Percentiles rank a stretch among this genome's conserved stretches.
These are phyloP conservation scores for Tiliacea aurago DNA, from an alignment of 2,888 invertebrate genomes.

Conservation along the genomic window DNA sequence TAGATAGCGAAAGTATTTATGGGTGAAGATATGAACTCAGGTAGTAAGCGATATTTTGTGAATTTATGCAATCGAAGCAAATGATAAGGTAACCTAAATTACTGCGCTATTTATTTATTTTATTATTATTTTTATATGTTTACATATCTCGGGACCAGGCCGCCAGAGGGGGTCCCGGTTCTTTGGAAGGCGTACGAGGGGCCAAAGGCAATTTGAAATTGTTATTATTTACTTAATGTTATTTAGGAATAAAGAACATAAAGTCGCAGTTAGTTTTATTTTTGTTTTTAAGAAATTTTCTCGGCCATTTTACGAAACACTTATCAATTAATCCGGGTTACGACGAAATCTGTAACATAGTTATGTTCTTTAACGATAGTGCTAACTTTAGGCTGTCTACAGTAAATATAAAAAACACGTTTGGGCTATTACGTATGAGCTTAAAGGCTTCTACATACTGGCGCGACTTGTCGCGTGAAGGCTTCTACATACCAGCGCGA, in stretches of 20 bases:
- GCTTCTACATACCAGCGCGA: no score
- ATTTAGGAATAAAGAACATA: not conserved
- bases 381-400: not conserved
- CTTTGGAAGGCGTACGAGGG: no score
- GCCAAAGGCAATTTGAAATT: no score
- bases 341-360: not conserved
- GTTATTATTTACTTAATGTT: no score
- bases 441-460: no score
- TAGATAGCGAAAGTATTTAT: constrained; percentile 21
- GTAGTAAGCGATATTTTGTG: not conserved
- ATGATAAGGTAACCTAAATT: not conserved
- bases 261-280: no score
- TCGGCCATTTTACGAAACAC: not conserved
- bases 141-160: no score
- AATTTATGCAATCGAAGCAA: constrained; percentile 8
- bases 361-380: not conserved
- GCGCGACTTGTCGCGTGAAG: no score
- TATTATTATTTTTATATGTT: no score
- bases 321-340: not conserved
- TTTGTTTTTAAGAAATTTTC: not conserved
- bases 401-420: constrained; percentile 33
- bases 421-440: constrained; percentile 17
- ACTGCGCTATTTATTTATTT: not conserved
- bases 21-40: constrained; percentile 2
- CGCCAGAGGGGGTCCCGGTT: no score